Conservation (phyloP, 2,113 vertebrate species). For the Salvelinus fontinalis region DNA sequence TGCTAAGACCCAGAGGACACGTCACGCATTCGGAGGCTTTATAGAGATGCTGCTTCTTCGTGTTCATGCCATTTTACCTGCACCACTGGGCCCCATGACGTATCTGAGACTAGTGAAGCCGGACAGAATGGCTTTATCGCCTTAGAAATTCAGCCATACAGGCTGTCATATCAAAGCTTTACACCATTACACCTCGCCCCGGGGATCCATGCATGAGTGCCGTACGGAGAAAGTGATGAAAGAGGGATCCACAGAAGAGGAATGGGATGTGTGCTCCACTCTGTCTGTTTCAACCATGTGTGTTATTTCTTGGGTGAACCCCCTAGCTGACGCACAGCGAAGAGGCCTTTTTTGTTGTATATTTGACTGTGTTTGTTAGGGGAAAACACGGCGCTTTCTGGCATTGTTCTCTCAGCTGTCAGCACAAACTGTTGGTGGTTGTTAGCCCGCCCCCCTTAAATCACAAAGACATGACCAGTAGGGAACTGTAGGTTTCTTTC, state of each 20-base stretch:
- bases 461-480: too few relatives aligned
- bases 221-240: not conserved
- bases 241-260: not conserved
- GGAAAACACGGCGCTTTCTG: not conserved
- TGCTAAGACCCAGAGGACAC: not conserved
- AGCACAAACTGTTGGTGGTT: not conserved
- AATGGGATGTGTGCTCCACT: not conserved
- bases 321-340: conserved; percentile 39
- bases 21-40: not conserved
- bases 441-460: too few relatives aligned
- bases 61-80: not conserved
- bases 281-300: not conserved
- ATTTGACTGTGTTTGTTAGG: conserved; percentile 16
- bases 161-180: not conserved
- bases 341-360: conserved; percentile 38
- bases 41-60: not conserved
- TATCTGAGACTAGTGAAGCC: not conserved
- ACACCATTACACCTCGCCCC: not conserved
- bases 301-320: conserved; percentile 25
- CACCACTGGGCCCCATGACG: not conserved
- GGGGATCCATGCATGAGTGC: not conserved
- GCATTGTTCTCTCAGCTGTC: not conserved
- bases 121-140: not conserved
- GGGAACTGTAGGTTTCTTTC: too few relatives aligned
- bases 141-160: not conserved